Percentiles rank a stretch among this genome's conserved stretches.
phyloP scores from a whole-genome alignment of 2,113 vertebrate species.

The Cyphomyrus discorhynchus region DNA sequence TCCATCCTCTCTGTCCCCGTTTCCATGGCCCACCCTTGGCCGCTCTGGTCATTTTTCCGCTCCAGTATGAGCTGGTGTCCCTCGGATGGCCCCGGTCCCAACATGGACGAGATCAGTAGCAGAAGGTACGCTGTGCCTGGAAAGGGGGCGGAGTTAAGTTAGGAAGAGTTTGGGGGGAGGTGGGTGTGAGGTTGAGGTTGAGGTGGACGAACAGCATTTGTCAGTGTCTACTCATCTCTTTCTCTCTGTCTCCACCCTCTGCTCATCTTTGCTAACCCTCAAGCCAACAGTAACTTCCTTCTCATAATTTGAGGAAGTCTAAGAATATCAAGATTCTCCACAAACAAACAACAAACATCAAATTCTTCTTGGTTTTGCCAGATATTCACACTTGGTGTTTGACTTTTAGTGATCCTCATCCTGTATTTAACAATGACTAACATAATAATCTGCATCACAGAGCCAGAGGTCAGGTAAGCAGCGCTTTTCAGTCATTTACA shows the following conservation, averaged over 20 bases:
- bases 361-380: neutral
- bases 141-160: neutral
- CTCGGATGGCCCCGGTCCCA: conserved; percentile 62
- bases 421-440: conserved; percentile 20
- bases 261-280: conserved; percentile 9
- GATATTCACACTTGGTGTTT: neutral
- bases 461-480: conserved; percentile 20
- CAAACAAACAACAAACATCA: neutral
- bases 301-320: conserved; percentile 3
- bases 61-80: conserved; percentile 90
- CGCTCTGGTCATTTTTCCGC: conserved; percentile 47
- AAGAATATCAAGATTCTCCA: neutral
- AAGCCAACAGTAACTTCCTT: conserved; percentile 22
- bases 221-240: neutral
- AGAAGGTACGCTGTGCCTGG: conserved; percentile 69
- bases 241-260: neutral
- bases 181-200: neutral
- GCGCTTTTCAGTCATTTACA: neutral
- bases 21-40: conserved; percentile 28
- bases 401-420: neutral
- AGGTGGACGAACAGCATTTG: neutral
- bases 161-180: neutral
- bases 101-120: conserved; percentile 70
- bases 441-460: conserved; percentile 20
- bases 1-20: neutral